Percentiles rank a stretch among this genome's conserved stretches.
phyloP scores from a whole-genome alignment of 2,888 invertebrate genomes.

The Caenorhabditis zanzibari region DNA sequence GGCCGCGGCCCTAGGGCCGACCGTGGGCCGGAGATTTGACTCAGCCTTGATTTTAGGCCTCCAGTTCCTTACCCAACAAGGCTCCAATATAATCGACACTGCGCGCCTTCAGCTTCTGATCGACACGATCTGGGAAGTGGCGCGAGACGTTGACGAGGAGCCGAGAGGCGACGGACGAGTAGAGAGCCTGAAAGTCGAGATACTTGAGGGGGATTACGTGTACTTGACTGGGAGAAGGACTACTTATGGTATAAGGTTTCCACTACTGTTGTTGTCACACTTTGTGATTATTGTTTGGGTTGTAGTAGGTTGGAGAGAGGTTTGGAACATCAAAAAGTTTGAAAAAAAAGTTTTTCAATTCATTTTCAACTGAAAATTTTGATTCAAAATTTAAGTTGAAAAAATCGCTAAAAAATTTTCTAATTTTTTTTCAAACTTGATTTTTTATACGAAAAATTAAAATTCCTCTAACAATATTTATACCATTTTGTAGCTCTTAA shows the following conservation, averaged over 20 bases:
- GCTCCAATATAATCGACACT: slow-evolving; percentile 60
- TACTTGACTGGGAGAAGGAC: slow-evolving; percentile 38
- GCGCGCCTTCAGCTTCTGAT: slow-evolving; percentile 55
- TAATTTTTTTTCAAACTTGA: too few species aligned
- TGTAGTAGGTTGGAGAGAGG: not conserved
- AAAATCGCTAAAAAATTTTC: too few species aligned
- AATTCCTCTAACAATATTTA: too few species aligned
- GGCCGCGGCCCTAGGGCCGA: too few species aligned
- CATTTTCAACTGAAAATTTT: not conserved
- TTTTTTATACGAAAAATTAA: too few species aligned
- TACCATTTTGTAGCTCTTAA: too few species aligned
- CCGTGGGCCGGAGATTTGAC: too few species aligned
- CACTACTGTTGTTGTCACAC: slow-evolving; percentile 20
- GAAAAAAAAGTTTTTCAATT: not conserved
- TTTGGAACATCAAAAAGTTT: not conserved
- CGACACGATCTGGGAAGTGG: slow-evolving; percentile 69
- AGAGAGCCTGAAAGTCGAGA: slow-evolving; percentile 54
- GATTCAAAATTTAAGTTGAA: too few species aligned
- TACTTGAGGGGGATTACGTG: slow-evolving; percentile 44
- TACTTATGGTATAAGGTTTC: slow-evolving; percentile 45
- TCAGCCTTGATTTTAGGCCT: too few species aligned
- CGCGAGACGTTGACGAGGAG: slow-evolving; percentile 74
- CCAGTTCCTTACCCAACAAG: slow-evolving; percentile 58
- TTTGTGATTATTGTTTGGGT: not conserved
- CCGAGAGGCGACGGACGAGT: slow-evolving; percentile 67